phyloP scores from a whole-genome alignment of 2,797 vertebrate genomes.

The Allochrocebus solatus region DNA sequence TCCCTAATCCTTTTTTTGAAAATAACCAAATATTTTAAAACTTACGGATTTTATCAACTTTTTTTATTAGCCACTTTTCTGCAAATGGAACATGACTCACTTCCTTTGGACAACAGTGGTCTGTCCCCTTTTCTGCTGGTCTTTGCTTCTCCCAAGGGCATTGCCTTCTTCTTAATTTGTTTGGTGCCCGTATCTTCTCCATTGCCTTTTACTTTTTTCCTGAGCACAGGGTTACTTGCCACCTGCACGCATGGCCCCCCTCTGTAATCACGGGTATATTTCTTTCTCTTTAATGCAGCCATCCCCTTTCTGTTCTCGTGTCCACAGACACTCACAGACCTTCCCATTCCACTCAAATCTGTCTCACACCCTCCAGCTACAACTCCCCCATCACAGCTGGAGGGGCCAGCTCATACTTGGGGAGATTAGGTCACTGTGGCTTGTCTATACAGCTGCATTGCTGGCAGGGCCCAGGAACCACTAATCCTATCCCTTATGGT shows the following conservation, averaged over 20 bases:
- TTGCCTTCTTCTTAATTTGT: neutral
- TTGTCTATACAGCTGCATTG: slow-evolving; percentile 46
- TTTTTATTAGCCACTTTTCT: neutral
- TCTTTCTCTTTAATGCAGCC: neutral
- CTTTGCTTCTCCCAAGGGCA: neutral
- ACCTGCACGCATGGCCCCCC: accelerated
- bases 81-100: neutral
- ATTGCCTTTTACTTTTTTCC: neutral
- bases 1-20: neutral
- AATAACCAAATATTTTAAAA: neutral
- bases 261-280: neutral
- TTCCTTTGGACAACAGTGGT: neutral
- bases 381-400: neutral
- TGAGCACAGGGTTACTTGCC: accelerated
- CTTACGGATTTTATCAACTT: neutral
- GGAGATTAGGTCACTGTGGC: slow-evolving; percentile 45
- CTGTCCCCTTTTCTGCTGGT: neutral
- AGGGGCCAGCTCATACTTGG: neutral
- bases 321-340: neutral
- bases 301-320: too few relatives aligned
- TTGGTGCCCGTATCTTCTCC: accelerated
- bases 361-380: neutral
- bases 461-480: slow-evolving; percentile 27
- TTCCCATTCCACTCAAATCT: neutral
- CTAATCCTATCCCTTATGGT: slow-evolving; percentile 5